Evolutionary conservation across 2,113 vertebrate genomes (phyloP).

Genomic region (Pimephales promelas): DNA sequence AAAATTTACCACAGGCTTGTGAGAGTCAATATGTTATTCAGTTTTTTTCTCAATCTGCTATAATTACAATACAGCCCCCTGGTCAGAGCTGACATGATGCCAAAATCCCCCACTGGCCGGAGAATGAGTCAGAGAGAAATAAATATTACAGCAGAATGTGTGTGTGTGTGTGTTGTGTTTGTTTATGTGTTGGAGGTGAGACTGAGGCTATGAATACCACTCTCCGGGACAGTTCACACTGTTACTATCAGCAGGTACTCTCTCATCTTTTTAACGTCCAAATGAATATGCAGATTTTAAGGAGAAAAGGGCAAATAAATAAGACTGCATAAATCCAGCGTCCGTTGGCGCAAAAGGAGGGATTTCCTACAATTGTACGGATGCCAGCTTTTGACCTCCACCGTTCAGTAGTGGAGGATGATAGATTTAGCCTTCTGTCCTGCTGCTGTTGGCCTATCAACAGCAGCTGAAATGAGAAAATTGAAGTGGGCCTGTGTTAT

Average conservation of each 20-base stretch:
- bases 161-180: slow-evolving; percentile 24
- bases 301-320: slow-evolving; percentile 34
- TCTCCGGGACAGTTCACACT: slow-evolving; percentile 63
- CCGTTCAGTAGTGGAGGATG: slow-evolving; percentile 68
- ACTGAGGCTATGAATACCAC: slow-evolving; percentile 69
- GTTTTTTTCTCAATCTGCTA: slow-evolving; percentile 71
- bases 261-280: slow-evolving; percentile 49
- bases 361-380: slow-evolving; percentile 67
- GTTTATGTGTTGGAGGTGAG: slow-evolving; percentile 45
- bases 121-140: slow-evolving; percentile 80
- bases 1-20: slow-evolving; percentile 54
- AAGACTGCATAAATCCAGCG: slow-evolving; percentile 48
- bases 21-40: slow-evolving; percentile 70
- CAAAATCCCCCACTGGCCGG: slow-evolving; percentile 69
- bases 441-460: slow-evolving; percentile 78
- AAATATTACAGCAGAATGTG: slow-evolving; percentile 74
- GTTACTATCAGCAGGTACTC: slow-evolving; percentile 62
- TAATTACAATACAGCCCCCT: slow-evolving; percentile 73
- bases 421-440: slow-evolving; percentile 76
- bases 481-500: slow-evolving; percentile 74
- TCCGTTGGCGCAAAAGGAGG: slow-evolving; percentile 51
- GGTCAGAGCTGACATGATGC: slow-evolving; percentile 67
- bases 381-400: slow-evolving; percentile 71
- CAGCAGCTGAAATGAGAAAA: slow-evolving; percentile 77
- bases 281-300: slow-evolving; percentile 67